Evolutionary conservation across 2,888 invertebrate species (phyloP).

Genomic region (Hydroisotoma schaefferi): DNA sequence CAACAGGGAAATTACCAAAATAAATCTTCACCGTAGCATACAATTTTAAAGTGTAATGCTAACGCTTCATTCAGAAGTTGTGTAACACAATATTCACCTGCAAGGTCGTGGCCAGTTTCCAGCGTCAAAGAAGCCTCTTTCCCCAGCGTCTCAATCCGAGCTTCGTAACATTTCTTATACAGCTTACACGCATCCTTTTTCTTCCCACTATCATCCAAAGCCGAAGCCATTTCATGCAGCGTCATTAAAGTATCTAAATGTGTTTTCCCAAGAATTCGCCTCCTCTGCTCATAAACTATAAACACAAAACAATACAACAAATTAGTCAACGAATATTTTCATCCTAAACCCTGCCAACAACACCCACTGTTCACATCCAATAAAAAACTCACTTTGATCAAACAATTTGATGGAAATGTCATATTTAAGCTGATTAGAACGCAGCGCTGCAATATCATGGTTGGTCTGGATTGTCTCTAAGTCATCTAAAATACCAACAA

Average conservation of each 20-base stretch:
- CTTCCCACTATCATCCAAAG: slow-evolving; percentile 15
- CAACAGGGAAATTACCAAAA: neutral
- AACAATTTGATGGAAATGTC: slow-evolving; percentile 28
- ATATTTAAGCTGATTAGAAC: slow-evolving; percentile 31
- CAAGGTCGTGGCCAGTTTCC: slow-evolving; percentile 27
- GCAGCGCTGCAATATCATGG: slow-evolving; percentile 30
- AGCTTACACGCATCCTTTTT: slow-evolving; percentile 17
- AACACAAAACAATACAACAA: no score
- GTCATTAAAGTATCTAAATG: slow-evolving; percentile 23
- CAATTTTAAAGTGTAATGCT: neutral
- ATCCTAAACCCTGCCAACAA: no score
- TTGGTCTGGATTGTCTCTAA: slow-evolving; percentile 19
- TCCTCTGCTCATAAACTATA: slow-evolving; percentile 19
- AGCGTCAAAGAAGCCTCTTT: slow-evolving; percentile 17
- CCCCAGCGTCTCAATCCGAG: slow-evolving; percentile 7
- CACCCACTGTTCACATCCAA: no score
- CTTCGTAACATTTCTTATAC: slow-evolving; percentile 16
- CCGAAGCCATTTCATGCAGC: slow-evolving; percentile 18
- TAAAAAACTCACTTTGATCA: no score
- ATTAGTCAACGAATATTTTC: no score
- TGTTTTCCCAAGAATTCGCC: slow-evolving; percentile 18
- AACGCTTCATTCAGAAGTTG: neutral
- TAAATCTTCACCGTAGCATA: no score
- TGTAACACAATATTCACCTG: slow-evolving; percentile 18
- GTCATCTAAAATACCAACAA: slow-evolving; percentile 9